A percentile compares a stretch with the other conserved stretches of the same genome.
These are phyloP conservation scores for Drusus annulatus DNA, from an alignment of 1,140 invertebrate species.

Conservation along the genomic window DNA sequence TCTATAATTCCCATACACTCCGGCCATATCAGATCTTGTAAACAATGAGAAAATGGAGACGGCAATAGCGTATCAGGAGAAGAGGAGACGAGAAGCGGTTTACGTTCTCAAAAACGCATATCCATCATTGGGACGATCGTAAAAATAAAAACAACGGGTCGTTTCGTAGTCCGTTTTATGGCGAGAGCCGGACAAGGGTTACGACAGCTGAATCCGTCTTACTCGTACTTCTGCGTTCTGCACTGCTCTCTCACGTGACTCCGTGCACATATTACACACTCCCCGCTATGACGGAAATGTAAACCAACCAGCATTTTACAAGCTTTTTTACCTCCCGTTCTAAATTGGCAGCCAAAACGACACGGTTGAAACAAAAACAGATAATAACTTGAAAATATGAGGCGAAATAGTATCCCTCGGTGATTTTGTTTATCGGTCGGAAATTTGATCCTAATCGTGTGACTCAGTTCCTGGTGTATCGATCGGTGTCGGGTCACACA, in stretches of 20 bases:
- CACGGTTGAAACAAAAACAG: too few species aligned
- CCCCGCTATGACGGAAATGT: too few species aligned
- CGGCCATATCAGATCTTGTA: slow-evolving; percentile 53
- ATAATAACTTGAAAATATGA: too few species aligned
- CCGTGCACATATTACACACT: too few species aligned
- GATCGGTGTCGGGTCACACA: slow-evolving; percentile 11
- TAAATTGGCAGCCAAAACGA: too few species aligned
- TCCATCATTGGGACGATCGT: slow-evolving; percentile 59
- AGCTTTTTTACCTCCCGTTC: too few species aligned
- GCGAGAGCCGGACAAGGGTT: slow-evolving; percentile 55
- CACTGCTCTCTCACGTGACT: not conserved
- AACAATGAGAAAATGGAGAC: slow-evolving; percentile 50
- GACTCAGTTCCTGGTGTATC: slow-evolving; percentile 18
- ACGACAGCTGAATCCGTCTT: slow-evolving; percentile 57
- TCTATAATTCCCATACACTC: slow-evolving; percentile 55
- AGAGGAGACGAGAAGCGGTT: slow-evolving; percentile 49
- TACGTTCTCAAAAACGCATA: slow-evolving; percentile 58
- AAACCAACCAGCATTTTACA: too few species aligned
- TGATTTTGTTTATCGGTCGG: not conserved
- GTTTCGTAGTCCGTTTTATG: slow-evolving; percentile 58
- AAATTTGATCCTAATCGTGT: not conserved
- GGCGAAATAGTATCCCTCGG: not conserved
- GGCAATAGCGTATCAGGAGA: slow-evolving; percentile 47
- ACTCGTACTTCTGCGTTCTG: slow-evolving; percentile 7
- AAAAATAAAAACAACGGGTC: slow-evolving; percentile 60